Evolutionary conservation across 1,140 invertebrate genomes (phyloP).

Genomic region (Lerema accius): DNA sequence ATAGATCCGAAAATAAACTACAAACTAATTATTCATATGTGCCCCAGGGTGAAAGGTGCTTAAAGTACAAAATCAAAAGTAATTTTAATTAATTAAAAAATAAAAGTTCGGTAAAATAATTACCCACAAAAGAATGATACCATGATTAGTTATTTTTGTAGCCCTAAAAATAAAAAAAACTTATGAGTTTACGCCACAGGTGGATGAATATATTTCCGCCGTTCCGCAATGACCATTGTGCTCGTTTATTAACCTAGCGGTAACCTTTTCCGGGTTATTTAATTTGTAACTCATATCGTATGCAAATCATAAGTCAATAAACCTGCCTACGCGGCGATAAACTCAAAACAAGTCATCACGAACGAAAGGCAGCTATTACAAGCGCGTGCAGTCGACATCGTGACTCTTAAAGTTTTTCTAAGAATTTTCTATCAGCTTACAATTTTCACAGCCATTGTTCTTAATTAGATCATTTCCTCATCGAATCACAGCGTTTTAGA

Average conservation of each 20-base stretch:
- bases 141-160: too few relatives aligned
- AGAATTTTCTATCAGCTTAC: conserved; percentile 46
- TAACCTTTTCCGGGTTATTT: conserved; percentile 19
- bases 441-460: conserved; percentile 34
- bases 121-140: too few relatives aligned
- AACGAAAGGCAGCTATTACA: conserved; percentile 56
- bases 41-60: too few relatives aligned
- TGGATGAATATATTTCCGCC: background rate
- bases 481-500: conserved; percentile 16
- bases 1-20: too few relatives aligned
- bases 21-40: too few relatives aligned
- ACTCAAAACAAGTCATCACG: conserved; percentile 45
- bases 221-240: background rate
- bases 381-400: conserved; percentile 45
- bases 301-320: conserved; percentile 50
- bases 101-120: too few relatives aligned
- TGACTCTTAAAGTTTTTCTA: conserved; percentile 55
- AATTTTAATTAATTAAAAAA: too few relatives aligned
- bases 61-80: too few relatives aligned
- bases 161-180: too few relatives aligned
- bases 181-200: background rate
- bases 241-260: conserved; percentile 6
- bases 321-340: conserved; percentile 34
- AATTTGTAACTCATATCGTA: conserved; percentile 24
- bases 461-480: conserved; percentile 38